Conservation (phyloP, 2,888 invertebrate genomes). For the Tipula unca region DNA sequence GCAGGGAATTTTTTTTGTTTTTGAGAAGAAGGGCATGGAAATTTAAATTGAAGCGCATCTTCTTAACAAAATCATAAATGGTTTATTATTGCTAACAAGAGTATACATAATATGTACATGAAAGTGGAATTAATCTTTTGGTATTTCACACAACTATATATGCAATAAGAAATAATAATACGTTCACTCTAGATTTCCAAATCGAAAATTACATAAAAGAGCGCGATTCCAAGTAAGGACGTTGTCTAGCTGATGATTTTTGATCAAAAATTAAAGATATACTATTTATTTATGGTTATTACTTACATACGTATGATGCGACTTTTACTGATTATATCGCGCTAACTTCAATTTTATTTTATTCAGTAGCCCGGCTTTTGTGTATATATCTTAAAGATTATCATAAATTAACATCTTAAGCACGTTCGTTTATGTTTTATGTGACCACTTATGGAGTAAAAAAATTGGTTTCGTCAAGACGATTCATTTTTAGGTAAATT, state of each 20-base stretch:
- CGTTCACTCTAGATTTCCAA: not conserved
- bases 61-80: conserved; percentile 8
- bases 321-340: not conserved
- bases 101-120: too few relatives aligned
- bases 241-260: not conserved
- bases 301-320: not conserved
- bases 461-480: not conserved
- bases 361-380: not conserved
- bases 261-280: not conserved
- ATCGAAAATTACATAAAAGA: not conserved
- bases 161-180: not conserved
- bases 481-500: not conserved
- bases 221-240: not conserved
- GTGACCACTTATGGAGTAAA: not conserved
- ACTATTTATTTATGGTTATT: not conserved
- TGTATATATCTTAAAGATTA: not conserved
- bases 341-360: not conserved
- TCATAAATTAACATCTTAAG: not conserved
- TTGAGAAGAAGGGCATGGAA: not conserved
- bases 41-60: conserved; percentile 14
- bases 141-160: not conserved
- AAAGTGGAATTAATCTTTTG: not conserved
- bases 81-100: not conserved
- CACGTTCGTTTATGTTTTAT: not conserved
- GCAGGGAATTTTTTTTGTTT: not conserved